Evolutionary conservation across 2,797 vertebrate species (phyloP), one percentile per base, ranked within the genome.

Genomic region (Myripristis murdjan): DNA sequence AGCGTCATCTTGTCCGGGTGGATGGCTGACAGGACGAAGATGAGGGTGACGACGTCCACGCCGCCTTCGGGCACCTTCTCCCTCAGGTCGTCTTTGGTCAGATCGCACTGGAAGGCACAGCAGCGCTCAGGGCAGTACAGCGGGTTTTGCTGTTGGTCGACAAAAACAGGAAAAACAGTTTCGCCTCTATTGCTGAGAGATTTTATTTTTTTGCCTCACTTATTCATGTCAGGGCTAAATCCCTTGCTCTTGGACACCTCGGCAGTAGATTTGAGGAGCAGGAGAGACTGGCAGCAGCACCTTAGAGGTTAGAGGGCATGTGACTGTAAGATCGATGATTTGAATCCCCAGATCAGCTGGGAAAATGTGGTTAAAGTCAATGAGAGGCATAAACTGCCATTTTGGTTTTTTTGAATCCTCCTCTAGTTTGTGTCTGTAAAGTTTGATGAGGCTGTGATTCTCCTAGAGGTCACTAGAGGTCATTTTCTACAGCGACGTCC

Each of bases 21-120:
- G 83, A 99, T 56, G 41, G 97, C 95, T 14, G 98, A 99, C 61
- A 99, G 95, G 49, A 99, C 96, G 76, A 99, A 99, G 92, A 99
- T 96, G 76, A 99, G 91, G 0, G 91, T 97, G 74, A 93, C 93
- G 1, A 95, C 94, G 73, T 99, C 97, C 73, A 99, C 95, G 0
- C 95, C 95, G 52, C 91, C 92, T 62, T 91, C 87, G 0, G 95
- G 94, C 14, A 99, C 77, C 0, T 92, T 92, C 23, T 92, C 85
- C 37, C 91, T 87, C 78, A 99, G 94, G 73, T 97, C 93, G 22
- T 97, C 97, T 90, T 89, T 94, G 2, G 97, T 99, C 58, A 99
- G 92, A 74, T 99, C 98, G 79, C 98, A 99, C 85, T 97, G 96
- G 93, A 99, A 99, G 9, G 91, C 97, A 75, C 91, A 90, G 90